Evolutionary conservation across 2,113 vertebrate species (phyloP).

Genomic region (Atrichornis clamosus): DNA sequence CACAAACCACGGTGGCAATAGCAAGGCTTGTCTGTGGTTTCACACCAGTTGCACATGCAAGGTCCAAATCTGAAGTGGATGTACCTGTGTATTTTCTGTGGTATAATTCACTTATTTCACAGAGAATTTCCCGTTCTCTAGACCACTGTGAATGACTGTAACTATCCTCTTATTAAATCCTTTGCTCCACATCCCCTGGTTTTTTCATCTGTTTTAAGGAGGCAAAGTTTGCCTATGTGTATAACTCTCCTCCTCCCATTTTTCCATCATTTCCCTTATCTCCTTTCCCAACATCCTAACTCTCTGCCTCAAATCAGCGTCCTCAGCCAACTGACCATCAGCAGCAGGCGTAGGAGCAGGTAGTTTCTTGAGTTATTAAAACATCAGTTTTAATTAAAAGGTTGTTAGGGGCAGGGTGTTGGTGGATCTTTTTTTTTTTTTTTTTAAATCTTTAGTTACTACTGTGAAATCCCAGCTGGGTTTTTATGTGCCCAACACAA

Average conservation of each 20-base stretch:
- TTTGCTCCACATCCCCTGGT: background rate
- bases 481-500: background rate
- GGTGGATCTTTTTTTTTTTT: background rate
- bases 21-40: slow-evolving; percentile 16
- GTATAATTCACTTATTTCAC: background rate
- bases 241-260: background rate
- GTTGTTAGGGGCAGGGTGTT: too few relatives aligned
- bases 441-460: background rate
- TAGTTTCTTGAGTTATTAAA: background rate
- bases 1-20: background rate
- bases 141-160: background rate
- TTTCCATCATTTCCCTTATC: background rate
- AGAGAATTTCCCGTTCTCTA: background rate
- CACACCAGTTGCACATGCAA: background rate
- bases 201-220: background rate
- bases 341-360: background rate
- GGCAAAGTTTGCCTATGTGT: background rate
- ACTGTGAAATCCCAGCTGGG: background rate
- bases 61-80: background rate
- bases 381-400: background rate
- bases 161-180: background rate
- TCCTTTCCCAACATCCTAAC: background rate
- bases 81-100: background rate
- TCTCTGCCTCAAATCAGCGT: background rate
- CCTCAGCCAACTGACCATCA: background rate